These are phyloP conservation scores for Melipona beecheii DNA, from an alignment of 2,888 invertebrate genomes.

Conservation along the genomic window DNA sequence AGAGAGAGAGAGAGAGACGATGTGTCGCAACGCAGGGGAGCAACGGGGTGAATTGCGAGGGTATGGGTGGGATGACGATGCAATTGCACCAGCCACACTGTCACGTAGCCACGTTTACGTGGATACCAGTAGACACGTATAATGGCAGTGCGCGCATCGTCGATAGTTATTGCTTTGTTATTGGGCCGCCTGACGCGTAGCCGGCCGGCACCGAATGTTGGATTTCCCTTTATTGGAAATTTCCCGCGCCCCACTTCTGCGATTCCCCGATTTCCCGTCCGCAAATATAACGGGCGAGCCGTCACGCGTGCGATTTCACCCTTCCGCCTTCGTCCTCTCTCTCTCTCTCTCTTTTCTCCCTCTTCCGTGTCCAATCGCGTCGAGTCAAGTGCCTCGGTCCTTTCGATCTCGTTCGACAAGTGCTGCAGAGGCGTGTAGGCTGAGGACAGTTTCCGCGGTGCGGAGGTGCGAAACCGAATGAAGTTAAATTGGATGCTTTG, in stretches of 20 bases:
- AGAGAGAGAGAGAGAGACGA: slow-evolving; percentile 1
- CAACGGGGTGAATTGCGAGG: background rate
- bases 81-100: slow-evolving; percentile 59
- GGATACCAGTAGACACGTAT: slow-evolving; percentile 57
- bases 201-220: slow-evolving; percentile 59
- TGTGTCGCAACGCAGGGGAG: slow-evolving; percentile 22
- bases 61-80: slow-evolving; percentile 33
- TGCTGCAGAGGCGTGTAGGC: background rate
- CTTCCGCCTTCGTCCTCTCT: slow-evolving; percentile 40
- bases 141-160: slow-evolving; percentile 65
- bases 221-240: slow-evolving; percentile 73
- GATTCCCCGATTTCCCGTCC: slow-evolving; percentile 66
- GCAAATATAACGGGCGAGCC: slow-evolving; percentile 63
- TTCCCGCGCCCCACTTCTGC: slow-evolving; percentile 68
- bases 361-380: background rate
- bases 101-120: slow-evolving; percentile 66
- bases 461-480: background rate
- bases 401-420: background rate
- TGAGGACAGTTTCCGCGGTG: background rate
- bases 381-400: background rate
- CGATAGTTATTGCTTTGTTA: slow-evolving; percentile 75
- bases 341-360: background rate
- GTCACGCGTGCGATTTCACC: slow-evolving; percentile 60
- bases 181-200: slow-evolving; percentile 62
- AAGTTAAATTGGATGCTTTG: background rate